phyloP scores from a whole-genome alignment of 1,140 invertebrate genomes.

The Batillaria attramentaria region DNA sequence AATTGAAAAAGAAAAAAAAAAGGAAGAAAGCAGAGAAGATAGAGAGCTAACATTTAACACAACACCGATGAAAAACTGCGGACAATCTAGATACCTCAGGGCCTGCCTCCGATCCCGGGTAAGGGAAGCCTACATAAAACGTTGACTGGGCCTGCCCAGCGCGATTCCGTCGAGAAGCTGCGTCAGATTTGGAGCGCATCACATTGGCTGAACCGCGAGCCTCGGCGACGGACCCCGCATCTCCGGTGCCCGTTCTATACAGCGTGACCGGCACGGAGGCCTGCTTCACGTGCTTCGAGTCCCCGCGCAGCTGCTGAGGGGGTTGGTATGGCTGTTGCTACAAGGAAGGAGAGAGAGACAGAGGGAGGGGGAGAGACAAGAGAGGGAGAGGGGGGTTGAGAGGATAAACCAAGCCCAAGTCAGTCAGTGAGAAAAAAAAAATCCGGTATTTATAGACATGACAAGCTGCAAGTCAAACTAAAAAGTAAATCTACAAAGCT shows the following conservation, averaged over 20 bases:
- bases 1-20: not conserved
- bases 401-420: not conserved
- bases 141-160: constrained; percentile 22
- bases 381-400: not conserved
- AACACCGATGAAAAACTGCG: not conserved
- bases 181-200: constrained; percentile 51
- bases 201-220: constrained; percentile 27
- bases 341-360: no score
- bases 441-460: no score
- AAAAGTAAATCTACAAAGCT: no score
- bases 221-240: not conserved
- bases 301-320: not conserved
- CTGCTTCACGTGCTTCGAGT: constrained; percentile 41
- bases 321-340: not conserved
- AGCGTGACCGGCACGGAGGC: constrained; percentile 41
- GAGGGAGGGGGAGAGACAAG: not conserved
- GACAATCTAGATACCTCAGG: constrained; percentile 14
- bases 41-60: constrained; percentile 26
- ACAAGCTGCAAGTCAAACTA: no score
- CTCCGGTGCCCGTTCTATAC: constrained; percentile 21
- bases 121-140: constrained; percentile 5
- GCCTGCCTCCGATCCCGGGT: not conserved
- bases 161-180: constrained; percentile 19
- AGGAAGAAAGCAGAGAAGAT: not conserved
- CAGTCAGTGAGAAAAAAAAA: no score